Conservation (phyloP, 2,888 invertebrate species). For the Bombylius major region DNA sequence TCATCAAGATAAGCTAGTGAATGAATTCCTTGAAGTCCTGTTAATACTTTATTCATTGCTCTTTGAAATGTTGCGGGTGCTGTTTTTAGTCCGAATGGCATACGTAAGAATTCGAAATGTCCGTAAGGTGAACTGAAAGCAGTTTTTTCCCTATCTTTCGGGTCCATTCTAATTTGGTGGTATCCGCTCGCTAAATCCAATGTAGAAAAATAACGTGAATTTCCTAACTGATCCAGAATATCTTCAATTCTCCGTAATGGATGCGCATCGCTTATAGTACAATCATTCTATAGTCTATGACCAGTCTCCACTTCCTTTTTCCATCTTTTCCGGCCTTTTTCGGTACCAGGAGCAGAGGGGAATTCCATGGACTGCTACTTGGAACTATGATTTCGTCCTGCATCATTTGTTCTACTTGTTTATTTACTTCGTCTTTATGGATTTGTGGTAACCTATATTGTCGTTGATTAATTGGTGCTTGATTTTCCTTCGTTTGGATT, state of each 20-base stretch:
- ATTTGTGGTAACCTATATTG: neutral
- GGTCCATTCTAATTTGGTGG: conserved; percentile 26
- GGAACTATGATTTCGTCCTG: conserved; percentile 20
- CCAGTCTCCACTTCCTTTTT: neutral
- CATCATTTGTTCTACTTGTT: conserved; percentile 16
- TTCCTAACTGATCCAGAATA: conserved; percentile 13
- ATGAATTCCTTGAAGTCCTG: conserved; percentile 20
- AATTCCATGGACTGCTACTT: conserved; percentile 15
- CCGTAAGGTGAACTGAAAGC: conserved; percentile 10
- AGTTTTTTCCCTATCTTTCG: conserved; percentile 9
- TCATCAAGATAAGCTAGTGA: conserved; percentile 8
- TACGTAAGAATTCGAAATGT: conserved; percentile 23
- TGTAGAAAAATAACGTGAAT: conserved; percentile 24
- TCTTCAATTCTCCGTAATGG: conserved; percentile 10
- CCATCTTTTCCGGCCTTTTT: neutral
- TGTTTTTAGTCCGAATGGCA: neutral
- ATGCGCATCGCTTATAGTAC: conserved; percentile 7
- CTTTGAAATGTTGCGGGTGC: conserved; percentile 16
- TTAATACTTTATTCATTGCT: conserved; percentile 27
- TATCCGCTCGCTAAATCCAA: conserved; percentile 30
- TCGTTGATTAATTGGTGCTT: neutral
- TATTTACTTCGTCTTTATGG: too few relatives aligned
- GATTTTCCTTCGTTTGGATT: neutral
- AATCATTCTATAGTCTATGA: neutral
- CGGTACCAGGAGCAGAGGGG: neutral